A percentile compares a stretch with the other conserved stretches of the same genome.
Evolutionary conservation across 2,888 invertebrate genomes (phyloP).

Genomic region (Priocnemis perturbator): DNA sequence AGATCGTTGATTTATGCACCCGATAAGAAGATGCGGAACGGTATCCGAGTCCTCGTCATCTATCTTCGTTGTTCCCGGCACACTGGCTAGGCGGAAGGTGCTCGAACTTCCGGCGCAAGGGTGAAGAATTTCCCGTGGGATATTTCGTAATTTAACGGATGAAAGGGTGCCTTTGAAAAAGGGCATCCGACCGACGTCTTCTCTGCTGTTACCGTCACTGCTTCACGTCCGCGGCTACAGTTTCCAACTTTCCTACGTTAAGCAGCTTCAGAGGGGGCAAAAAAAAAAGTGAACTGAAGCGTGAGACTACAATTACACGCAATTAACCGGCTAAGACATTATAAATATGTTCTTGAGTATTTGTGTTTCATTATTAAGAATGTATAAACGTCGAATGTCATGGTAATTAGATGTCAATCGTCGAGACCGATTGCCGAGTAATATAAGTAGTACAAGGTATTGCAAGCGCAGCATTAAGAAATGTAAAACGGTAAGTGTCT

Average conservation of each 20-base stretch:
- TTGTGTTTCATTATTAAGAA: too few species aligned
- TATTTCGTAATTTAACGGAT: constrained; percentile 64
- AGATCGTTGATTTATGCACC: constrained; percentile 51
- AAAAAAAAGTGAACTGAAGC: too few species aligned
- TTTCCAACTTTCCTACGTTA: not conserved
- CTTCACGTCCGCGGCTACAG: constrained; percentile 10
- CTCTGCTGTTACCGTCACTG: constrained; percentile 7
- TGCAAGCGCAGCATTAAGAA: too few species aligned
- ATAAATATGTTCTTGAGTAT: too few species aligned
- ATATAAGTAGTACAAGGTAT: too few species aligned
- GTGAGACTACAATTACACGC: too few species aligned
- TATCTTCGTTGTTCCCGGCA: constrained; percentile 54
- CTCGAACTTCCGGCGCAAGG: constrained; percentile 49
- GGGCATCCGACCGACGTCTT: constrained; percentile 21
- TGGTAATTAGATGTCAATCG: too few species aligned
- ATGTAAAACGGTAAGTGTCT: too few species aligned
- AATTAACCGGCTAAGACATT: too few species aligned
- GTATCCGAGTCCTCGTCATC: constrained; percentile 48
- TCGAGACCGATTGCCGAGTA: too few species aligned
- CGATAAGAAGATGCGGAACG: constrained; percentile 51
- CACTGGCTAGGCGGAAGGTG: constrained; percentile 25
- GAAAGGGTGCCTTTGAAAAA: constrained; percentile 37
- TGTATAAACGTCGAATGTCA: too few species aligned
- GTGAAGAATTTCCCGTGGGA: constrained; percentile 65
- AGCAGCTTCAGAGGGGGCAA: too few species aligned